Base-by-base conservation (phyloP, 2,113 vertebrate species). In the Pongo pygmaeus region DNA sequence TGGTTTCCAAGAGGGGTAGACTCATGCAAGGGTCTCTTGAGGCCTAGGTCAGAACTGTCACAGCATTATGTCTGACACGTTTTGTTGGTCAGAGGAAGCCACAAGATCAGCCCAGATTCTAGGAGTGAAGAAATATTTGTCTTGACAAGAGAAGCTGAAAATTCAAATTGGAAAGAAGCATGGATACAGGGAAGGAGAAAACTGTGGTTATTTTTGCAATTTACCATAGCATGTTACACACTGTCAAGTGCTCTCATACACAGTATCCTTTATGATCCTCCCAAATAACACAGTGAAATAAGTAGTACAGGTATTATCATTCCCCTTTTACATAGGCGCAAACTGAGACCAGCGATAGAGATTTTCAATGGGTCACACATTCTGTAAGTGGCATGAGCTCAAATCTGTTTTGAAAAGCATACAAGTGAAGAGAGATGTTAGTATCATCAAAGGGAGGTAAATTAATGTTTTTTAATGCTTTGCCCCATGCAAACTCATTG, bases 331-430 rank as follows among this genome's bases (percentile, higher is more conserved):
- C n/a, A 11, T 11, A 81, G 50, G n/a, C 69, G 4, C 25, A 78
- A 43, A n/a, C 4, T 59, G 72, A 87, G 16, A 75, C 2, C 40
- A 91, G n/a, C 59, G 6, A 81, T 17, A 43, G 48, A 64, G 67
- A 27, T 55, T 91, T 75, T 78, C 61, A 72, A 0, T 77, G 50
- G 27, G 27, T 93, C 75, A 61, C 55, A 94, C 43, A 43, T 80
- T 30, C 67, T 85, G 55, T 16, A 95, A 87, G 12, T 74, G 67
- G 27, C 18, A 64, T 59, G 67, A 89, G 2, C 48, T 50, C 57
- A 87, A 89, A 35, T 89, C n/a, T 32, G 35, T 81, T 96, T 87
- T 91, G 9, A 89, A 94, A 94, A 70, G 32, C 69, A 67, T 18
- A 3, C 18, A 94, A 75, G 20, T 61, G 89, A 95, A 87, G 64